A percentile compares a stretch with the other conserved stretches of the same genome.
Conservation (phyloP, 2,888 invertebrate species). For the Diarsia brunnea region DNA sequence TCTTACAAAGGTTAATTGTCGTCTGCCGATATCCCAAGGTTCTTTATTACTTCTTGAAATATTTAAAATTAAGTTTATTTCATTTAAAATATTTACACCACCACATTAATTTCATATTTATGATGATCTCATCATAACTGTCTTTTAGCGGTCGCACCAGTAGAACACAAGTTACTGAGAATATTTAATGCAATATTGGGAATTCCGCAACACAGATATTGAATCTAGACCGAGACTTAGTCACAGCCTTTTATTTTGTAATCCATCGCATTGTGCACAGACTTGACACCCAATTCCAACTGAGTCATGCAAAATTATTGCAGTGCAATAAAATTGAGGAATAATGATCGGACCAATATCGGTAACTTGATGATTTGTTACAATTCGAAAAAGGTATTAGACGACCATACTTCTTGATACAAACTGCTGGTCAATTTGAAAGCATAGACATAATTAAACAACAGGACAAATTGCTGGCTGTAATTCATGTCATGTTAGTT, state of each 20-base stretch:
- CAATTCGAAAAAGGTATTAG: constrained; percentile 16
- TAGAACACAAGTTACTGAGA: background rate
- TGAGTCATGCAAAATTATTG: constrained; percentile 54
- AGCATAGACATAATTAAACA: constrained; percentile 5
- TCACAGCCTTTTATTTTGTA: constrained; percentile 46
- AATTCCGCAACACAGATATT: constrained; percentile 22
- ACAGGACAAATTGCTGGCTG: constrained; percentile 5
- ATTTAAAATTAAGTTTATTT: background rate
- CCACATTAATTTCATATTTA: background rate
- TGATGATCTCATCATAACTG: constrained; percentile 5
- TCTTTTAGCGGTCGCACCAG: constrained; percentile 22
- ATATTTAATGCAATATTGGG: constrained; percentile 10
- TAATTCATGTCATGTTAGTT: constrained; percentile 11
- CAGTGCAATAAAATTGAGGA: constrained; percentile 38
- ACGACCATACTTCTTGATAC: constrained; percentile 10
- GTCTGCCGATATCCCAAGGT: background rate
- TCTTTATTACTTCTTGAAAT: background rate
- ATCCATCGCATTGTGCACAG: constrained; percentile 40
- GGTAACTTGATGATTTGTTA: constrained; percentile 45
- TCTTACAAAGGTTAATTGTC: background rate
- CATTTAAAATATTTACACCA: too few relatives aligned
- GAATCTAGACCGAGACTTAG: constrained; percentile 37
- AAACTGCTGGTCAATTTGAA: constrained; percentile 33
- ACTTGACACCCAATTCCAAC: constrained; percentile 45
- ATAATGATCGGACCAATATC: constrained; percentile 40